A percentile compares a stretch with the other conserved stretches of the same genome.
Conservation (phyloP, 2,888 invertebrate genomes). For the Protonemura montana region DNA sequence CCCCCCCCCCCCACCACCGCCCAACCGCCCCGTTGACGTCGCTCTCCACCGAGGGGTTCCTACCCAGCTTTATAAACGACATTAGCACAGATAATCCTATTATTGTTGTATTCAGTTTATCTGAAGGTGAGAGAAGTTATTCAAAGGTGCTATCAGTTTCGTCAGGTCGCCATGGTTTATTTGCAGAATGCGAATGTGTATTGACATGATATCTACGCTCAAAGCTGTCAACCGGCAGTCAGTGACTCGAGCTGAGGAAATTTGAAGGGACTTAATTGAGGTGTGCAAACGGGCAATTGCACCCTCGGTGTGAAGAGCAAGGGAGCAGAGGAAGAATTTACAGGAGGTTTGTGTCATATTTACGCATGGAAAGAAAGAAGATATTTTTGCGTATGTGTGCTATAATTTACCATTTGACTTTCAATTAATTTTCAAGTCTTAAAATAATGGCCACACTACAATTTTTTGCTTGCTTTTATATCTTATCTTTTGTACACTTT, state of each 20-base stretch:
- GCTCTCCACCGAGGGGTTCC: not conserved
- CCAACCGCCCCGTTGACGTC: not conserved
- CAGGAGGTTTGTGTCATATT: not conserved
- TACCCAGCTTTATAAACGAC: not conserved
- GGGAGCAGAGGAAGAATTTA: not conserved
- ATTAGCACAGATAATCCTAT: slow-evolving; percentile 30
- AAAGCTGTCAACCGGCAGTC: not conserved
- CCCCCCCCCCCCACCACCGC: not conserved
- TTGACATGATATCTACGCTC: not conserved
- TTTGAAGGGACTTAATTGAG: not conserved
- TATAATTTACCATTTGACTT: not conserved
- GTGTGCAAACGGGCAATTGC: not conserved
- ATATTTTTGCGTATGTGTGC: too few species aligned
- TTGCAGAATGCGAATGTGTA: not conserved
- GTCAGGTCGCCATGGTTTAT: not conserved
- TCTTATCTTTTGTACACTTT: not conserved
- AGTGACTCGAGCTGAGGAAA: not conserved
- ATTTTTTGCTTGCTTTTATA: not conserved
- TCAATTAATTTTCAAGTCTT: not conserved
- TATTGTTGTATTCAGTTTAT: slow-evolving; percentile 31
- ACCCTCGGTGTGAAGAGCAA: not conserved
- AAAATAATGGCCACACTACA: not conserved
- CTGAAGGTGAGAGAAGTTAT: slow-evolving; percentile 4
- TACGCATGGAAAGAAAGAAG: too few species aligned
- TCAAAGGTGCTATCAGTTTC: not conserved